Conservation (phyloP, 92 coral and sea anemone genomes). For the Phenganax subtilis region DNA sequence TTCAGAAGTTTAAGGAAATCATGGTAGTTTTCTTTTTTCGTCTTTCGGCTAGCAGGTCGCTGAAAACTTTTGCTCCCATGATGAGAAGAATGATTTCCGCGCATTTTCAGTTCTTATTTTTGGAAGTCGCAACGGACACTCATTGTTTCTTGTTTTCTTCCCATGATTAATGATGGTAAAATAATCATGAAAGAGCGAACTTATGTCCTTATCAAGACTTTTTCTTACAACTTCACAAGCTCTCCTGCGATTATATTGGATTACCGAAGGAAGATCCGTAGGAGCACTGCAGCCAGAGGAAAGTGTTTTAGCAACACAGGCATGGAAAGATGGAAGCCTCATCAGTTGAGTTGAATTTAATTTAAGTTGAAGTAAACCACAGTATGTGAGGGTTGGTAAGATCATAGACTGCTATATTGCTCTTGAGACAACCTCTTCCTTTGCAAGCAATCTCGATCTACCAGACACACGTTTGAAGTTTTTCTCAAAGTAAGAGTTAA, state of each 20-base stretch:
- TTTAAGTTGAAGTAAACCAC: not conserved
- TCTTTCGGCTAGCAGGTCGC: no score
- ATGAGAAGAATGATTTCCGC: no score
- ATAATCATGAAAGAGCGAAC: no score
- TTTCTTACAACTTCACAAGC: constrained; percentile 14
- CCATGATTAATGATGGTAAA: no score
- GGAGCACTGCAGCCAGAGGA: not conserved
- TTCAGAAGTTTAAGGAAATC: no score
- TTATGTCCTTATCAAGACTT: constrained; percentile 6
- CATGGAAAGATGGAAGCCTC: not conserved
- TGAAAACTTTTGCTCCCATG: no score
- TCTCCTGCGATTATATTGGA: constrained; percentile 6
- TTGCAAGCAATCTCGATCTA: not conserved
- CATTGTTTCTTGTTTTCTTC: no score
- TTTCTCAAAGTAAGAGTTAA: not conserved
- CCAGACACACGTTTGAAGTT: not conserved
- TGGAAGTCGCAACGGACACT: no score
- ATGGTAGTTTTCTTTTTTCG: no score
- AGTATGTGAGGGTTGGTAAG: constrained; percentile 11
- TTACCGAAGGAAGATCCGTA: no score
- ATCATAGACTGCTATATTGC: constrained; percentile 9
- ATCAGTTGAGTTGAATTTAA: not conserved
- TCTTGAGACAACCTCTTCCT: not conserved
- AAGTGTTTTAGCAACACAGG: not conserved
- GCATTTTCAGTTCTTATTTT: no score